phyloP scores from a whole-genome alignment of 2,113 vertebrate species.

The Eleginops maclovinus region DNA sequence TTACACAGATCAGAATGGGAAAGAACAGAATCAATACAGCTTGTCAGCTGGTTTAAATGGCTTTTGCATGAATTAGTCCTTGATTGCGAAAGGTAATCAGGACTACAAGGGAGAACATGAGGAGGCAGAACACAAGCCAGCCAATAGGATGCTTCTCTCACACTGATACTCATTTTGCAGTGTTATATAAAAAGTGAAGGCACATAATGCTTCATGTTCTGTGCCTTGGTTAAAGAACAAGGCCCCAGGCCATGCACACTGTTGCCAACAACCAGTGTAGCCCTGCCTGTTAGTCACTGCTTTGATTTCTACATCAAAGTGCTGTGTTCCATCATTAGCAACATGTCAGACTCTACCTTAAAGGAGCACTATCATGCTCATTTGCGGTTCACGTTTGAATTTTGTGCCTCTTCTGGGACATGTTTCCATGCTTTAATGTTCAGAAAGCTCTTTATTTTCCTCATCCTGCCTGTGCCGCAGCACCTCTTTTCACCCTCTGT shows the following conservation, averaged over 20 bases:
- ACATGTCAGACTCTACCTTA: not conserved
- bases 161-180: too few relatives aligned
- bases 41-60: constrained; percentile 29
- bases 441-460: too few relatives aligned
- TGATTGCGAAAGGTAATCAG: constrained; percentile 2
- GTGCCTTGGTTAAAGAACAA: not conserved
- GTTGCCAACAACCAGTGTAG: not conserved
- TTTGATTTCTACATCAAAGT: not conserved
- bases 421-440: too few relatives aligned
- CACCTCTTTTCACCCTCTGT: too few relatives aligned
- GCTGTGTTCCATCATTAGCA: not conserved
- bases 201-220: not conserved
- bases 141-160: constrained; percentile 2
- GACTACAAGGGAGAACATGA: not conserved
- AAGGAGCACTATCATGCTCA: not conserved
- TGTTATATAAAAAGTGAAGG: not conserved
- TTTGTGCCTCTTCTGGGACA: too few relatives aligned
- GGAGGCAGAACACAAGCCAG: not conserved
- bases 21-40: constrained; percentile 21
- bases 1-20: constrained; percentile 6
- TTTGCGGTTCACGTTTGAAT: too few relatives aligned
- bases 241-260: not conserved
- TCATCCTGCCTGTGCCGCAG: too few relatives aligned
- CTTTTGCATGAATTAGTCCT: constrained; percentile 20
- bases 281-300: not conserved